Base-by-base conservation (phyloP, 2,888 invertebrate species). In the Amiota minor region DNA sequence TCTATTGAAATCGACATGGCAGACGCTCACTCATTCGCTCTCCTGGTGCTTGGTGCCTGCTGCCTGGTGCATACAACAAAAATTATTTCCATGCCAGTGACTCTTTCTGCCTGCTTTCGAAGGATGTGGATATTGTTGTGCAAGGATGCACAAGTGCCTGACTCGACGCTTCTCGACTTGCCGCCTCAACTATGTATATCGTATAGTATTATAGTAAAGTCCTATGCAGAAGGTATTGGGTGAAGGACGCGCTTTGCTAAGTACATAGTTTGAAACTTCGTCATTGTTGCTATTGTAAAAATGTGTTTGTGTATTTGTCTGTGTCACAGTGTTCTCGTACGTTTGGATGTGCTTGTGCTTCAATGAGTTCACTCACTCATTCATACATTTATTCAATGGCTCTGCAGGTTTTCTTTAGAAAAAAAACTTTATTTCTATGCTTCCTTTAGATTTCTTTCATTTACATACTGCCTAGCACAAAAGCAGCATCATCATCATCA, bases 71-170 rank as follows among this genome's bases (percentile, higher is more conserved):
- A 62, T 35, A 45, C 62, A n/a, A n/a, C 53, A 45, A 35, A 62
- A 62, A 62, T 62, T 62, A 62, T 18, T 62, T 62, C 62, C 62
- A 62, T n/a, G 62, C 62, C 62, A 62, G 62, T 62, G 62, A 62
- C 9, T 35, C 35, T 20, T 59, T 59, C 18, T 20, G 59, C 35
- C 35, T 35, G 35, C 35, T 4, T 35, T 35, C 4, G 35, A 35
- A 35, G 2, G 35, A 35, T 35, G 35, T 35, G 35, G 6, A 35
- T 35, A 35, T 35, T 6, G 2, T 35, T 35, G 35, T 35, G 35
- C 35, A 35, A 35, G 35, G 35, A 35, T 35, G 35, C 35, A 35
- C 35, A 35, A 35, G 35, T 35, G 35, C 35, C 35, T 35, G 35
- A 35, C 35, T 35, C 35, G 6, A 35, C 35, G 35, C 35, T 35